Conservation (phyloP, 2,797 vertebrate species). For the Distichodus sexfasciatus region DNA sequence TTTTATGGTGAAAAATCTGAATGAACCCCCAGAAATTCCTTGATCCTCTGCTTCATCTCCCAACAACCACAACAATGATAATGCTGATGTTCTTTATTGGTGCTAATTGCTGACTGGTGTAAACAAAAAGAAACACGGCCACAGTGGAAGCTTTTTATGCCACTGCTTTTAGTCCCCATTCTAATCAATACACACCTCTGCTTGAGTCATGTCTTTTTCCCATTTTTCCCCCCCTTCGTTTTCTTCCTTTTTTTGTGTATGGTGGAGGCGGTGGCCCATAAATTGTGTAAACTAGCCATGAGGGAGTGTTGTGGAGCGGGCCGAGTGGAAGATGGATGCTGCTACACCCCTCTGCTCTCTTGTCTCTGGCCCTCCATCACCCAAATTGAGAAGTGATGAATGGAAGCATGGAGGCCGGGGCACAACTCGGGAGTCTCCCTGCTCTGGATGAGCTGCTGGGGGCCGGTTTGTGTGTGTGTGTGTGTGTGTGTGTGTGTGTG, state of each 20-base stretch:
- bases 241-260: slow-evolving; percentile 40
- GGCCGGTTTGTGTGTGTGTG: too few species aligned
- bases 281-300: slow-evolving; percentile 60
- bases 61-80: too few species aligned
- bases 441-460: slow-evolving; percentile 36
- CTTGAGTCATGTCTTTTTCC: slow-evolving; percentile 29
- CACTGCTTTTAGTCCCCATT: slow-evolving; percentile 40
- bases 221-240: slow-evolving; percentile 41
- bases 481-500: too few species aligned
- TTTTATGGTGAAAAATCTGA: too few species aligned
- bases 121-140: too few species aligned
- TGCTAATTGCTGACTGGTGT: slow-evolving; percentile 52
- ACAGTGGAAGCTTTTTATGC: slow-evolving; percentile 42
- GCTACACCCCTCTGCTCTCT: slow-evolving; percentile 51
- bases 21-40: too few species aligned
- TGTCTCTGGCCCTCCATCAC: slow-evolving; percentile 53
- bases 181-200: slow-evolving; percentile 53
- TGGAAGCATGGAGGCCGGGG: slow-evolving; percentile 26
- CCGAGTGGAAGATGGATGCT: slow-evolving; percentile 56
- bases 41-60: background rate
- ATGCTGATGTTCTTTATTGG: background rate
- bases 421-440: slow-evolving; percentile 37
- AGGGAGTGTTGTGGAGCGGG: slow-evolving; percentile 35
- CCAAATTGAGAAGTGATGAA: slow-evolving; percentile 50
- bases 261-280: slow-evolving; percentile 55